These are phyloP conservation scores for Amiota mariae DNA, from an alignment of 2,888 invertebrate genomes.

Conservation along the genomic window DNA sequence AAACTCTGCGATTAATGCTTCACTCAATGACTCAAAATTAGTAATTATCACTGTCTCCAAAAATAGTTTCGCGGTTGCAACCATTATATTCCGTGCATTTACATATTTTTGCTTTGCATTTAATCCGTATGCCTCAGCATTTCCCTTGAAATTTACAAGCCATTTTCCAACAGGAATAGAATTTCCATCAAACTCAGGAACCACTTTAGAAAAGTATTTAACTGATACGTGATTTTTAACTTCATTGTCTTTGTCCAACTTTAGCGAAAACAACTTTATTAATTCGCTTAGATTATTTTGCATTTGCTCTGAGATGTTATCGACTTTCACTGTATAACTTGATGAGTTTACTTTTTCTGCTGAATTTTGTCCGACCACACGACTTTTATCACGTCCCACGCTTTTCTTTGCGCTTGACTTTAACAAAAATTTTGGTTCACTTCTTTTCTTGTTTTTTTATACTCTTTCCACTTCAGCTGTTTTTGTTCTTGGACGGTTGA, in stretches of 20 bases:
- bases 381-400: background rate
- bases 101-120: background rate
- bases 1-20: conserved; percentile 9
- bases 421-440: too few species aligned
- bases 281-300: background rate
- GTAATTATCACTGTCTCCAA: conserved; percentile 10
- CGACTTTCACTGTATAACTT: conserved; percentile 1
- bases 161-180: conserved; percentile 14
- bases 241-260: background rate
- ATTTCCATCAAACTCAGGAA: background rate
- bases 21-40: conserved; percentile 9
- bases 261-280: background rate
- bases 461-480: too few species aligned
- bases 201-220: conserved; percentile 23
- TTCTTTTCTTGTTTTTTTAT: too few species aligned
- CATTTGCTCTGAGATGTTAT: background rate
- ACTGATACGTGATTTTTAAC: conserved; percentile 4
- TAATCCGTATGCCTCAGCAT: background rate
- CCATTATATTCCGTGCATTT: background rate
- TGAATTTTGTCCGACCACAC: background rate
- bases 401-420: background rate
- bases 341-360: background rate
- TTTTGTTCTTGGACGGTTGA: too few species aligned
- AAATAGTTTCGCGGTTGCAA: conserved; percentile 22
- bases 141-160: conserved; percentile 5